Evolutionary conservation across 2,888 invertebrate species (phyloP).

Genomic region (Priocnemis perturbator): DNA sequence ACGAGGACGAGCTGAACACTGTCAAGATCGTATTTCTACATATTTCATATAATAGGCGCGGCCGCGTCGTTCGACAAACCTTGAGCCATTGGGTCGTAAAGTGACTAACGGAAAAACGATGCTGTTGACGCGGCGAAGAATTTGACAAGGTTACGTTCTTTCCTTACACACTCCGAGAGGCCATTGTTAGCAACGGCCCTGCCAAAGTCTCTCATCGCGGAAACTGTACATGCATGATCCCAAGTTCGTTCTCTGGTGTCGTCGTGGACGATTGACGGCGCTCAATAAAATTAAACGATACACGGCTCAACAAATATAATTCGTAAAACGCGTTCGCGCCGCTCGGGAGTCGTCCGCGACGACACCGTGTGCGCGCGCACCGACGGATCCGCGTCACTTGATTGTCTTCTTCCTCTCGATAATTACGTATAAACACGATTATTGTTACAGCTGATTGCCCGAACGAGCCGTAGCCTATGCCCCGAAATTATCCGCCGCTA

Average conservation of each 20-base stretch:
- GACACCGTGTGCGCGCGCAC: slow-evolving; percentile 12
- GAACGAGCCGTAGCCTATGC: slow-evolving; percentile 5
- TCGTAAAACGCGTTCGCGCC: slow-evolving; percentile 46
- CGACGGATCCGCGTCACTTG: slow-evolving; percentile 30
- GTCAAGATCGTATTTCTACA: too few species aligned
- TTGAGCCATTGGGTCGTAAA: too few species aligned
- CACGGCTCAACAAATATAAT: slow-evolving; percentile 69
- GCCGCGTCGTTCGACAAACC: too few species aligned
- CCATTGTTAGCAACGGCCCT: too few species aligned
- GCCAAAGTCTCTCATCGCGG: too few species aligned
- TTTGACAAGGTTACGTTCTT: too few species aligned
- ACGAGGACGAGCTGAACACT: background rate
- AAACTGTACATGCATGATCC: too few species aligned
- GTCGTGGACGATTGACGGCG: slow-evolving; percentile 27
- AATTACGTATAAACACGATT: slow-evolving; percentile 45
- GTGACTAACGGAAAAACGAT: too few species aligned
- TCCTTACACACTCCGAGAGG: too few species aligned
- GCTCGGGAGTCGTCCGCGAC: slow-evolving; percentile 17
- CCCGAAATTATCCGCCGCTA: slow-evolving; percentile 11
- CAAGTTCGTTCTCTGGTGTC: slow-evolving; percentile 5
- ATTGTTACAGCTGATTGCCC: slow-evolving; percentile 15
- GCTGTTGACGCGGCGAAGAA: too few species aligned
- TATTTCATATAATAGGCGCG: too few species aligned
- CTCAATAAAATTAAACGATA: slow-evolving; percentile 71
- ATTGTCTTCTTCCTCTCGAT: slow-evolving; percentile 49